Conservation (phyloP, 2,888 invertebrate species). For the Seira sanloemensis region DNA sequence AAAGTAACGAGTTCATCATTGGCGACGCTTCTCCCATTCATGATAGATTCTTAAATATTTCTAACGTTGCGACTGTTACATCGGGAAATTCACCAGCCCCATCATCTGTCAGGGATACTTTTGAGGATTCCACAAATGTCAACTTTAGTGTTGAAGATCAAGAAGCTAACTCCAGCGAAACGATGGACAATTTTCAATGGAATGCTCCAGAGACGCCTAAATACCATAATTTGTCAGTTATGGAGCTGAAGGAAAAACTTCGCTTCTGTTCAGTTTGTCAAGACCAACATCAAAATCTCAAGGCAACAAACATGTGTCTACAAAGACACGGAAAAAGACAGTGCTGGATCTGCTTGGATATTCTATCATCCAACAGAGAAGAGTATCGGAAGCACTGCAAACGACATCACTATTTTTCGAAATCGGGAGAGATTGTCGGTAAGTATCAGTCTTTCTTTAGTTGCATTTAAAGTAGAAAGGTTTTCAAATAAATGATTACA, state of each 20-base stretch:
- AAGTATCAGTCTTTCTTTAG: background rate
- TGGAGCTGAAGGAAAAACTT: constrained; percentile 39
- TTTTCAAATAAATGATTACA: background rate
- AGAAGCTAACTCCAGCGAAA: background rate
- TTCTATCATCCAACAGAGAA: constrained; percentile 45
- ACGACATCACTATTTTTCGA: constrained; percentile 28
- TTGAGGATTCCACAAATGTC: background rate
- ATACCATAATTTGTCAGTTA: constrained; percentile 43
- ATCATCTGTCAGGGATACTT: background rate
- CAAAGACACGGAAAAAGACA: constrained; percentile 50
- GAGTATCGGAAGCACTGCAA: constrained; percentile 40
- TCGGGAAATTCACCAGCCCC: background rate
- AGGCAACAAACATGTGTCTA: constrained; percentile 47
- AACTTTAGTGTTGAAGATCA: background rate
- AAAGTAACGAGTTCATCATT: background rate
- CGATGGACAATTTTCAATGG: background rate
- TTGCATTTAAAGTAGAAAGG: background rate
- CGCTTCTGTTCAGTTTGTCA: constrained; percentile 44
- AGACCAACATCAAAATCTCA: constrained; percentile 39
- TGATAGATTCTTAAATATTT: background rate
- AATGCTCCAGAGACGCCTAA: constrained; percentile 1
- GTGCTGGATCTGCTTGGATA: constrained; percentile 51
- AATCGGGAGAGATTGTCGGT: constrained; percentile 26
- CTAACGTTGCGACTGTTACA: background rate
- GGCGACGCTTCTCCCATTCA: background rate